These are phyloP conservation scores for Lasioglossum malachurum DNA, from an alignment of 2,888 invertebrate genomes.

Conservation along the genomic window DNA sequence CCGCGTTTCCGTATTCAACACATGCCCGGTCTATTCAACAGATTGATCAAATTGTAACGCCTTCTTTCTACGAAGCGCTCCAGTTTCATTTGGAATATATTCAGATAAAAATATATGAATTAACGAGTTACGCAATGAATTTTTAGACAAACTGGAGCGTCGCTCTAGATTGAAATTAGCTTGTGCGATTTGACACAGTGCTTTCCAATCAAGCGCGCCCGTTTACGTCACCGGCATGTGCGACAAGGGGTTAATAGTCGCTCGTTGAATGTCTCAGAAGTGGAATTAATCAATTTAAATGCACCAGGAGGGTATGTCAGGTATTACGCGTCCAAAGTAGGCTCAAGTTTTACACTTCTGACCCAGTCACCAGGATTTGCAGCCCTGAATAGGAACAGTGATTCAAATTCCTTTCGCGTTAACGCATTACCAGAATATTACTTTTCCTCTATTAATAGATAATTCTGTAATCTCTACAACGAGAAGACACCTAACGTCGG, in stretches of 20 bases:
- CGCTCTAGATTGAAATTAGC: not conserved
- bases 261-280: conserved; percentile 7
- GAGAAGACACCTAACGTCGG: no score
- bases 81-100: not conserved
- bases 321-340: not conserved
- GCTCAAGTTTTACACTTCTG: not conserved
- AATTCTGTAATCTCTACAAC: no score
- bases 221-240: conserved; percentile 3
- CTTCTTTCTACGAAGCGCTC: not conserved
- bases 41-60: not conserved
- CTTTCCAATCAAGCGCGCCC: not conserved
- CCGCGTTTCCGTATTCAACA: not conserved
- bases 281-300: conserved; percentile 6
- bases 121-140: not conserved
- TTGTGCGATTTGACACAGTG: not conserved
- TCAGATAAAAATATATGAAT: not conserved
- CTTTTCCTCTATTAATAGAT: no score
- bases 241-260: conserved; percentile 6
- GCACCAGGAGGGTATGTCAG: not conserved
- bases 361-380: conserved; percentile 1
- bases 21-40: not conserved
- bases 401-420: not conserved
- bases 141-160: not conserved
- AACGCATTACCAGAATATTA: not conserved
- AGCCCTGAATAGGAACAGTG: not conserved